Conservation (phyloP, 2,888 invertebrate genomes). For the Chouioia cunea region DNA sequence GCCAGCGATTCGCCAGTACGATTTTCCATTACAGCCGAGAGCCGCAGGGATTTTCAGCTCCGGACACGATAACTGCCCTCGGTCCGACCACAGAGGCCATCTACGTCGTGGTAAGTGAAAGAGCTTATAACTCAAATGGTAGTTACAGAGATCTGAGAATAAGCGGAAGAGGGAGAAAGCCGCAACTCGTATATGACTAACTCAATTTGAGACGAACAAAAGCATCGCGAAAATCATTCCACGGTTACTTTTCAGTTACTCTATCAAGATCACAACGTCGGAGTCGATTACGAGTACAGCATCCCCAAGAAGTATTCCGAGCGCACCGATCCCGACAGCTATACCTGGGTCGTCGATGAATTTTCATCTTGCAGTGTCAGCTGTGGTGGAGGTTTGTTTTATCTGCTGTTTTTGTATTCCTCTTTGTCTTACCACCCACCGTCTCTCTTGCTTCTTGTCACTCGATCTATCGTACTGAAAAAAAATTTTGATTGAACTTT, state of each 20-base stretch:
- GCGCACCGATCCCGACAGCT: conserved; percentile 78
- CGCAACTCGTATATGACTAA: neutral
- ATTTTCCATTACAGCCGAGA: conserved; percentile 90
- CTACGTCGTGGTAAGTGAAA: conserved; percentile 81
- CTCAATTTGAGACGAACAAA: too few species aligned
- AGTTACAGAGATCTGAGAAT: neutral
- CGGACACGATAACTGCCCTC: conserved; percentile 84
- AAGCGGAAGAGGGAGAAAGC: neutral
- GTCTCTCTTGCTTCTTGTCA: conserved; percentile 9
- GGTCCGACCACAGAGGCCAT: conserved; percentile 94
- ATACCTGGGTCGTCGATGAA: conserved; percentile 85
- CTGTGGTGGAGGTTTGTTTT: conserved; percentile 87
- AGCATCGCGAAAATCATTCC: conserved; percentile 1
- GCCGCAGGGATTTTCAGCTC: conserved; percentile 84
- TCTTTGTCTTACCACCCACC: neutral
- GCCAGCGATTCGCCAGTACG: conserved; percentile 83
- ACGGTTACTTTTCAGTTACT: conserved; percentile 73
- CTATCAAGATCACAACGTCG: conserved; percentile 86
- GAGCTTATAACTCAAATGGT: neutral
- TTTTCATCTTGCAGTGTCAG: conserved; percentile 86
- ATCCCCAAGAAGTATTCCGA: conserved; percentile 80
- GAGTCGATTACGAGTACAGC: conserved; percentile 91
- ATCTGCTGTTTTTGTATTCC: neutral
- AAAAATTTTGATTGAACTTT: too few species aligned
- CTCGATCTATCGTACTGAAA: neutral